Evolutionary conservation across 2,888 invertebrate species (phyloP).

Genomic region (Pomacea canaliculata): DNA sequence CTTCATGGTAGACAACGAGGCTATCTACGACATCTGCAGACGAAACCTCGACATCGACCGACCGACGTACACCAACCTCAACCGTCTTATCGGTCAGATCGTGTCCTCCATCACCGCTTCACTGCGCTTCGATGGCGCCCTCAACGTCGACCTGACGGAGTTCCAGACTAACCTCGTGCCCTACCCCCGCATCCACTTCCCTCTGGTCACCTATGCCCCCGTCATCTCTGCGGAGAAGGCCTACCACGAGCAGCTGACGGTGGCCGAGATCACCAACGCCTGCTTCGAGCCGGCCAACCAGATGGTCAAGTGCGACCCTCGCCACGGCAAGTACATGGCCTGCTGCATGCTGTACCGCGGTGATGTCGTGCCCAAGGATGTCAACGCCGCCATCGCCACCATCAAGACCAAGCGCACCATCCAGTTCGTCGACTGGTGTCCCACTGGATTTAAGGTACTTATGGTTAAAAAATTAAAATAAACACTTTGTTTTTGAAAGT

Average conservation of each 20-base stretch:
- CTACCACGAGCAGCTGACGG: conserved; percentile 35
- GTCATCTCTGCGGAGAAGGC: conserved; percentile 38
- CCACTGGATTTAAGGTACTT: conserved; percentile 53
- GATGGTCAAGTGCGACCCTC: conserved; percentile 34
- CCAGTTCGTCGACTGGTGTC: conserved; percentile 65
- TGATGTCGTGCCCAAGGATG: conserved; percentile 91
- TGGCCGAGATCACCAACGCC: conserved; percentile 33
- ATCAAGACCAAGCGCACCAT: conserved; percentile 66
- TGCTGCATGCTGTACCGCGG: conserved; percentile 95
- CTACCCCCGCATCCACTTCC: conserved; percentile 36
- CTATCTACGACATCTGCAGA: conserved; percentile 36
- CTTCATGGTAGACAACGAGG: conserved; percentile 37
- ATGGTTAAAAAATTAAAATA: not conserved
- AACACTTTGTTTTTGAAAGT: no score
- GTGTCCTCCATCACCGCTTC: conserved; percentile 38
- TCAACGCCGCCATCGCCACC: conserved; percentile 61
- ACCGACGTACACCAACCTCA: conserved; percentile 35
- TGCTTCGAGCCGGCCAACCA: conserved; percentile 35
- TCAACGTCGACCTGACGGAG: conserved; percentile 36
- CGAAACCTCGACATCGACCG: conserved; percentile 35
- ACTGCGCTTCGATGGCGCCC: conserved; percentile 36
- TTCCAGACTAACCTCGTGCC: conserved; percentile 39
- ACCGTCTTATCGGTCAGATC: conserved; percentile 34
- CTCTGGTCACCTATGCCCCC: conserved; percentile 34
- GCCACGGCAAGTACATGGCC: conserved; percentile 77